Evolutionary conservation across 2,113 vertebrate genomes (phyloP).

Genomic region (Cephalopholis sonnerati): DNA sequence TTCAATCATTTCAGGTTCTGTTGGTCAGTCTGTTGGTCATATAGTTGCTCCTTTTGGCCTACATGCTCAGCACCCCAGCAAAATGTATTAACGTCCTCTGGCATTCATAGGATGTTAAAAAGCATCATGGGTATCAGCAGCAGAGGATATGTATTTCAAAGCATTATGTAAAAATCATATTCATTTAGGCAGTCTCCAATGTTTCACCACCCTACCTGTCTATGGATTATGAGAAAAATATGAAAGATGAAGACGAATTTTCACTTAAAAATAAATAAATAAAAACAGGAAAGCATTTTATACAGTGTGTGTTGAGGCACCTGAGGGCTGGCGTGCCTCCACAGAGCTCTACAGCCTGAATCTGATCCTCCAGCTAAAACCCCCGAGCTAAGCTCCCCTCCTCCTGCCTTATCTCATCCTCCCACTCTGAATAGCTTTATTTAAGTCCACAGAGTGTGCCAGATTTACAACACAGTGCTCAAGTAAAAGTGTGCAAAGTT

Average conservation of each 20-base stretch:
- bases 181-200: neutral
- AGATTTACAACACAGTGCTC: constrained; percentile 30
- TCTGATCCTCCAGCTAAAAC: constrained; percentile 16
- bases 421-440: constrained; percentile 33
- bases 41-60: neutral
- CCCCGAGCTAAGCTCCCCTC: neutral
- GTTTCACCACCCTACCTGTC: neutral
- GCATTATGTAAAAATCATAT: neutral
- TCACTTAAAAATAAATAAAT: neutral
- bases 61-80: neutral
- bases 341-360: constrained; percentile 8
- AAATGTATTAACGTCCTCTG: neutral
- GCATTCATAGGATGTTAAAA: neutral
- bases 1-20: neutral
- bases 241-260: neutral
- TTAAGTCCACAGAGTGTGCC: constrained; percentile 5
- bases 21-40: neutral
- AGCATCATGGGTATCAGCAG: neutral
- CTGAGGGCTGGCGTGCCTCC: neutral
- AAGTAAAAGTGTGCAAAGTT: constrained; percentile 24
- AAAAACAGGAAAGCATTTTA: neutral
- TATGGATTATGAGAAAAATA: too few species aligned
- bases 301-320: neutral
- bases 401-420: constrained; percentile 15
- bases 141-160: neutral